Base-by-base conservation (phyloP, 1,140 invertebrate species). In the Drosophila mayri region DNA sequence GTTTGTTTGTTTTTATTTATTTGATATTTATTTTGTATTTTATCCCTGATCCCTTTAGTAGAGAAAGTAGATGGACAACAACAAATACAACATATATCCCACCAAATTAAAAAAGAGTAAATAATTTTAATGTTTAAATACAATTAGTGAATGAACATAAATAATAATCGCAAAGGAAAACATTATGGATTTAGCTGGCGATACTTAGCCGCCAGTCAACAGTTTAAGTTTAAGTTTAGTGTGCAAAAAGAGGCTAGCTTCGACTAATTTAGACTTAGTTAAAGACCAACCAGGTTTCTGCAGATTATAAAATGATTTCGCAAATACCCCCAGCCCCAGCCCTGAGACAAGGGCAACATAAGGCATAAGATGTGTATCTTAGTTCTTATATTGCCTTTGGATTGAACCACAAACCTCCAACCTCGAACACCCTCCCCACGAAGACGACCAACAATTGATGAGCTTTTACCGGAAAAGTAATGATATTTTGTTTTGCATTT, bases 401-500 rank as follows among this genome's bases (percentile, higher is more conserved):
- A 43, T 41, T 18, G 20, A 30, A 49, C 14, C 25, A 14, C 22
- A 16, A 57, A 76, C 38, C 43, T 35, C 18, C 30, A 49, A 25
- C 54, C 32, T 47, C 12, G 30, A 64, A 66, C 65, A 41, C 30
- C 46, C 25, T 25, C 54, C 37, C 46, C 55, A 62, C 78, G 58
- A 54, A 54, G 18, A 22, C 50, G 50, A 75, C 67, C 64, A 76
- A 84, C 57, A 84, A 71, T 79, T 90, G 65, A 91, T 91, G 88
- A 91, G 88, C 88, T 91, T 90, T 90, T 90, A 79, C 68, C 68
- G 54, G 43, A 55, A 79, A 74, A 74, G 74, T 74, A 82, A 76
- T 61, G 76, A 86, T 82, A 87, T 91, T 76, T 88, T 74, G 81
- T 81, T 91, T 91, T 81, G 88, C 88, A 91, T 91, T 91, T 88